Conservation (phyloP, 2,888 invertebrate genomes). For the Perizoma affinitatum region DNA sequence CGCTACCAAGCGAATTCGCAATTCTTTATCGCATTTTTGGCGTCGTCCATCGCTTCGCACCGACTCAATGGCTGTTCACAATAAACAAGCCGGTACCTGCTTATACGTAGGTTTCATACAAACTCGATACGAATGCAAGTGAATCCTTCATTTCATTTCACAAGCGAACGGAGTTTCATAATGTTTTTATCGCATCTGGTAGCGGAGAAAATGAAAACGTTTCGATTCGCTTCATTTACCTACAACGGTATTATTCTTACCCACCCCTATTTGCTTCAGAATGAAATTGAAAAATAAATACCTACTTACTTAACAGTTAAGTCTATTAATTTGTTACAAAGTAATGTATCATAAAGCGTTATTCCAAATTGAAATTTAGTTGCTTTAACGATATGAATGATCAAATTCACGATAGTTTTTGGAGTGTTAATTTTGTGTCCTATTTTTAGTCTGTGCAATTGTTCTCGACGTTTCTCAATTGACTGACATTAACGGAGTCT, state of each 20-base stretch:
- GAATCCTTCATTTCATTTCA: conserved; percentile 22
- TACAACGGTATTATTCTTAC: background rate
- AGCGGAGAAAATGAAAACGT: conserved; percentile 8
- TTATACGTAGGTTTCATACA: background rate
- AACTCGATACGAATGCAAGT: conserved; percentile 3
- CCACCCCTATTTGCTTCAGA: background rate
- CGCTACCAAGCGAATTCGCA: conserved; percentile 20
- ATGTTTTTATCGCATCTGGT: conserved; percentile 18
- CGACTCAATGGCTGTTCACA: conserved; percentile 13
- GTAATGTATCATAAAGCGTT: too few relatives aligned
- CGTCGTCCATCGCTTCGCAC: conserved; percentile 13
- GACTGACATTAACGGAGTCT: too few relatives aligned
- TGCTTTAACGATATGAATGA: too few relatives aligned
- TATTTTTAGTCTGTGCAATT: too few relatives aligned
- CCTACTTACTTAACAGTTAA: background rate
- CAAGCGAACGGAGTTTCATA: conserved; percentile 11
- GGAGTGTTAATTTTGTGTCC: too few relatives aligned
- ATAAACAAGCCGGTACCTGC: background rate
- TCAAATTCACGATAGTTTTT: too few relatives aligned
- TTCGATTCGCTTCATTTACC: conserved; percentile 10
- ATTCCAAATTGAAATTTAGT: too few relatives aligned
- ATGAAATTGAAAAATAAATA: conserved; percentile 4
- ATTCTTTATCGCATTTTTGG: conserved; percentile 18
- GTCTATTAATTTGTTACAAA: background rate
- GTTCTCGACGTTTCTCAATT: too few relatives aligned